Conservation (phyloP, 2,888 invertebrate genomes). For the Drosophila borborema region DNA sequence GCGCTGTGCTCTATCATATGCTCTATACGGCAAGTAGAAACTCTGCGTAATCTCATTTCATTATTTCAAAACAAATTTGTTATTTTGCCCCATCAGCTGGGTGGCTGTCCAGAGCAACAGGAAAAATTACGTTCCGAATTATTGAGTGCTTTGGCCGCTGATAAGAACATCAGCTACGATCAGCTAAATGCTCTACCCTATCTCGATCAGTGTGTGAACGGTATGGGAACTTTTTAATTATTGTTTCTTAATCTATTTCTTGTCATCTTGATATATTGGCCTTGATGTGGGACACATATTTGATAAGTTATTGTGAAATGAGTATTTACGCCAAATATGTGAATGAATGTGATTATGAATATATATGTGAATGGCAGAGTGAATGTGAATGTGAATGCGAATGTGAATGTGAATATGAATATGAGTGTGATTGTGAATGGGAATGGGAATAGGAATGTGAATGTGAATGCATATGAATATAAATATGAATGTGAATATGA, state of each 20-base stretch:
- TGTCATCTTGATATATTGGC: no score
- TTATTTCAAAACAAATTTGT: slow-evolving; percentile 1
- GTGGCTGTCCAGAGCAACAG: slow-evolving; percentile 68
- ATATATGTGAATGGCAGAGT: not conserved
- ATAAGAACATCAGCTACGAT: slow-evolving; percentile 71
- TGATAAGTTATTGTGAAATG: not conserved
- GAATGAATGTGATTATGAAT: not conserved
- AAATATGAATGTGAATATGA: not conserved
- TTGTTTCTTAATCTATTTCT: not conserved
- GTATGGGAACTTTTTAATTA: slow-evolving; percentile 45
- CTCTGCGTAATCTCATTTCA: not conserved
- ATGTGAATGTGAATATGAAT: not conserved
- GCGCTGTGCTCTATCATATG: slow-evolving; percentile 68
- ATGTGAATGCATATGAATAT: not conserved
- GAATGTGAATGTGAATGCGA: not conserved
- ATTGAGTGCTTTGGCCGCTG: slow-evolving; percentile 30
- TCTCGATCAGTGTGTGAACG: slow-evolving; percentile 82
- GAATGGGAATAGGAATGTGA: not conserved
- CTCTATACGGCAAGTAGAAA: slow-evolving; percentile 57
- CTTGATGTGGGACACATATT: not conserved
- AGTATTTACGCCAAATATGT: not conserved
- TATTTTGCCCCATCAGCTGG: slow-evolving; percentile 61
- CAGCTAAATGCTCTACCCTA: slow-evolving; percentile 73
- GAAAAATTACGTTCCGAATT: slow-evolving; percentile 78
- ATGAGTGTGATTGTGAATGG: not conserved